Base-by-base conservation (phyloP, 2,797 vertebrate species). In the Trichosurus vulpecula region DNA sequence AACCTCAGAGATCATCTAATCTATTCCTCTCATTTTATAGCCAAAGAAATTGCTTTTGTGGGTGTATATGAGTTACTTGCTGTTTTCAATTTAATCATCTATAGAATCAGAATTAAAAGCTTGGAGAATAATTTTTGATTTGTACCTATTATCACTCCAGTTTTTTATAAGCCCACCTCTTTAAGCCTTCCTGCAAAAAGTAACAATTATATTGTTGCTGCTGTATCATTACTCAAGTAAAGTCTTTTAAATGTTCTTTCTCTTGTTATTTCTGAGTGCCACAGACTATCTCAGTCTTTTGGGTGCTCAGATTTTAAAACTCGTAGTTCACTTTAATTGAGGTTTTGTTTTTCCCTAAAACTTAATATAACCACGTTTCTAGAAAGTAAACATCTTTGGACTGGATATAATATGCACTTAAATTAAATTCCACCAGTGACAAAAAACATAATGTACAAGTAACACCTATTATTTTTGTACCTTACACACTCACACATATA, bases 251-350 rank as follows among this genome's bases (percentile, higher is more conserved):
- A 90, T 94, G 0, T 54, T 52, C 16, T 12, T 91, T 30, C 6
- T 92, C 11, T 6, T 95, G 19, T 52, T 58, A 25, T 96, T 94
- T 93, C 0, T 87, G 95, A 22, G 54, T 96, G 29, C 29, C 54
- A 35, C 12, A 92, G 25, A 1, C 58, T 95, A 4, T 95, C 52
- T 56, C 31, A 30, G 96, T 97, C 96, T 66, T 31, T 93, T 94
- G 22, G 57, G 11, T 52, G 0, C 90, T 96, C 52, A 94, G 74
- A 96, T 90, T 90, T n/a, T 41, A n/a, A 74, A 74, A 41, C 41
- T 51, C 41, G 0, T 47, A 27, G 74, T 87, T 87, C 22, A 51
- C 22, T 87, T 51, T 47, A 87, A 51, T 51, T 87, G 74, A 47
- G n/a, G 22, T 81, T 51, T 51, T 22, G 13, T 27, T 12, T 14